Evolutionary conservation across 2,113 vertebrate species (phyloP).

Genomic region (Tenrec ecaudatus): DNA sequence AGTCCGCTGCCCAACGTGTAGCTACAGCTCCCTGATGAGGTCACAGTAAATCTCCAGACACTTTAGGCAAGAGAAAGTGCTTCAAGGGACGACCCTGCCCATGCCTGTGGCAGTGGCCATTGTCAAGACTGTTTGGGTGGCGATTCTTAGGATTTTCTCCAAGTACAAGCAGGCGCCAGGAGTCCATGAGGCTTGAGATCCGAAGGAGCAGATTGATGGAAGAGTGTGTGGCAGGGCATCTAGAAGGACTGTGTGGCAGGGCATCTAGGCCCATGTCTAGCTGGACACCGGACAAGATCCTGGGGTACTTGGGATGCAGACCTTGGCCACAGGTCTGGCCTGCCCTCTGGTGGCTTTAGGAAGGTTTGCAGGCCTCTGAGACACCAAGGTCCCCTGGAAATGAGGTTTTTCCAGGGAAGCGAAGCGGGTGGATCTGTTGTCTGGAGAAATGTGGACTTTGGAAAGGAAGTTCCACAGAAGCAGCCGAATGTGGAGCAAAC

Average conservation of each 20-base stretch:
- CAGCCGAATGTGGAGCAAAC: neutral
- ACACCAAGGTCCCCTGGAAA: neutral
- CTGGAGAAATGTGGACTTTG: neutral
- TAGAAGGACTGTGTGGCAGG: accelerated
- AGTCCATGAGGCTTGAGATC: neutral
- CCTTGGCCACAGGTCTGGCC: slow-evolving; percentile 24
- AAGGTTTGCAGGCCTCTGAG: slow-evolving; percentile 14
- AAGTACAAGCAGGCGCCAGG: neutral
- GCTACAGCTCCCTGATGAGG: neutral
- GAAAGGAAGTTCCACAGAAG: neutral
- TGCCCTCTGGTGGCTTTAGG: slow-evolving; percentile 66
- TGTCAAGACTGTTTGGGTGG: neutral
- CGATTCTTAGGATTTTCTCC: neutral
- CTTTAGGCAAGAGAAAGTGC: neutral
- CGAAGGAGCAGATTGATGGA: neutral
- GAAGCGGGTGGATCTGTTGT: too few relatives aligned
- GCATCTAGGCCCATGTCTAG: neutral
- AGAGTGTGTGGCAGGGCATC: too few relatives aligned
- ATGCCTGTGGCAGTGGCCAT: neutral
- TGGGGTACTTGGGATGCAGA: neutral
- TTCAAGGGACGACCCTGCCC: neutral
- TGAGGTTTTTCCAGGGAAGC: neutral
- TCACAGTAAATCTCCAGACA: neutral
- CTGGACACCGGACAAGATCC: neutral
- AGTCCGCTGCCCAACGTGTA: neutral